A percentile compares a stretch with the other conserved stretches of the same genome.
These are phyloP conservation scores for Elachura formosa DNA, from an alignment of 2,113 vertebrate species.

Conservation along the genomic window DNA sequence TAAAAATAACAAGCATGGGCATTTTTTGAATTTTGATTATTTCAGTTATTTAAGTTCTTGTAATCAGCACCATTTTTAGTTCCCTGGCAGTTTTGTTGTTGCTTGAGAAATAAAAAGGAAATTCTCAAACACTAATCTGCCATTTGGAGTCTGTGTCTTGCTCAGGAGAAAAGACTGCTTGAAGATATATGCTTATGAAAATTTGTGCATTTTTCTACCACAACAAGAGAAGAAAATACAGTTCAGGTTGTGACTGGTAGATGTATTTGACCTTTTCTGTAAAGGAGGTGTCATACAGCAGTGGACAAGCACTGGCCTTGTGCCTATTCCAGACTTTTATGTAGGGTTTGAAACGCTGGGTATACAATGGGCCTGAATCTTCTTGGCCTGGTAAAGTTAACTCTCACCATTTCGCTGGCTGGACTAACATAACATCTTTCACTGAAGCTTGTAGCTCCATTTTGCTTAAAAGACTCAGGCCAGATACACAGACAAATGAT, in stretches of 20 bases:
- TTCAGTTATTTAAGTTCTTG: background rate
- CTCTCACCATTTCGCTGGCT: background rate
- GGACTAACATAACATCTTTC: background rate
- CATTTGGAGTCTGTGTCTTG: background rate
- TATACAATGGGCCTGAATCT: rapidly evolving
- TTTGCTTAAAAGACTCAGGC: background rate
- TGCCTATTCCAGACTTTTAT: background rate
- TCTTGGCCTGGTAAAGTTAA: background rate
- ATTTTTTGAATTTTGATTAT: background rate
- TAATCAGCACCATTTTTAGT: background rate
- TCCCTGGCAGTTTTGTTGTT: background rate
- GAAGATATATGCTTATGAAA: background rate
- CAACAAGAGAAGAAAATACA: background rate
- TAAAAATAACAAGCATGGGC: background rate
- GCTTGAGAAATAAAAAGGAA: background rate
- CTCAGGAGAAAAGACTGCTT: background rate
- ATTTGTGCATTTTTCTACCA: background rate
- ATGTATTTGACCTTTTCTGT: background rate
- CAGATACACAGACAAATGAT: background rate
- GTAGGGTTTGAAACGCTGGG: background rate
- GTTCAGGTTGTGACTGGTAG: background rate
- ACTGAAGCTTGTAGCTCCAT: background rate
- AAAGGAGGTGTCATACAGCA: background rate
- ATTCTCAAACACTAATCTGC: background rate
- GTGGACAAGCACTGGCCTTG: background rate